A percentile compares a stretch with the other conserved stretches of the same genome.
Conservation (phyloP, 1,140 invertebrate genomes). For the Belonocnema kinseyi region DNA sequence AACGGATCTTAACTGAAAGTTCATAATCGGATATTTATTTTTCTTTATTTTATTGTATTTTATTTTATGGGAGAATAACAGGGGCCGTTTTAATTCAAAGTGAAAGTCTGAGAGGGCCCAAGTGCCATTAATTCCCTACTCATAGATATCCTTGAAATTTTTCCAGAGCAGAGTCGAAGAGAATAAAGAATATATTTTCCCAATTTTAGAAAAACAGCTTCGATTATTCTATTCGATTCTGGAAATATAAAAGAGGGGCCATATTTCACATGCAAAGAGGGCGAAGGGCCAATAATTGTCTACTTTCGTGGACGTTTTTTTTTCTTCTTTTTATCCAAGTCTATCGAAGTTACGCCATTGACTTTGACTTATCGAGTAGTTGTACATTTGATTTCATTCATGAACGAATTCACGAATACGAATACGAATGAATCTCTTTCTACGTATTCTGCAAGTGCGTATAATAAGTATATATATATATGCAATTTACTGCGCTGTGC, state of each 20-base stretch:
- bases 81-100: neutral
- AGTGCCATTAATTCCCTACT: slow-evolving; percentile 3
- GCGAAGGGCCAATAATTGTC: neutral
- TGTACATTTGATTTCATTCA: slow-evolving; percentile 19
- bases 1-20: neutral
- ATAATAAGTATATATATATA: slow-evolving; percentile 1
- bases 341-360: slow-evolving; percentile 18
- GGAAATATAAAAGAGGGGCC: slow-evolving; percentile 1
- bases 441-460: slow-evolving; percentile 23
- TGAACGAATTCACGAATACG: slow-evolving; percentile 1
- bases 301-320: neutral
- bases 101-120: neutral
- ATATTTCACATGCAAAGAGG: slow-evolving; percentile 6
- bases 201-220: neutral
- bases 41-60: neutral
- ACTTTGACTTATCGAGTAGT: slow-evolving; percentile 9
- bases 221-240: slow-evolving; percentile 8
- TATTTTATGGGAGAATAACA: neutral
- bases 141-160: neutral
- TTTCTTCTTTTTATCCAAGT: slow-evolving; percentile 16
- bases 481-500: slow-evolving; percentile 19
- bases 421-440: neutral
- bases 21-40: neutral
- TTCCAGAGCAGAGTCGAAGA: neutral
- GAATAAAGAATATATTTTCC: neutral